phyloP scores from a whole-genome alignment of 2,888 invertebrate genomes.

The Heteromyza rotundicornis region DNA sequence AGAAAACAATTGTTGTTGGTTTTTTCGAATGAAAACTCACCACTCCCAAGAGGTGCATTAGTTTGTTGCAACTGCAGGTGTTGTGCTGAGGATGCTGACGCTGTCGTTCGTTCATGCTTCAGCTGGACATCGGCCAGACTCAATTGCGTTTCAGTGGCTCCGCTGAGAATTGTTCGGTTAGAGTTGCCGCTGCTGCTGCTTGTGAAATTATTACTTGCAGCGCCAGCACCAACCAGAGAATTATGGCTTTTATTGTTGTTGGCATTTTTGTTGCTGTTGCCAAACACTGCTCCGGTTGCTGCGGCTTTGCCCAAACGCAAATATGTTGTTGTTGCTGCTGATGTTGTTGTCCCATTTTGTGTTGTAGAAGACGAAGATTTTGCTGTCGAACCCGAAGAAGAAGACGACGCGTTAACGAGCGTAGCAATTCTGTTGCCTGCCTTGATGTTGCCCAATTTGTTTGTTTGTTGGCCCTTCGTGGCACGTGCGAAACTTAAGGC shows the following conservation, averaged over 20 bases:
- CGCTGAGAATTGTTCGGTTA: slow-evolving; percentile 36
- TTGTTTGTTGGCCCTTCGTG: slow-evolving; percentile 37
- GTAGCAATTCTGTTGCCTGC: slow-evolving; percentile 21
- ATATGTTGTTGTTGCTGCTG: slow-evolving; percentile 42
- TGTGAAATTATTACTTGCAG: slow-evolving; percentile 30
- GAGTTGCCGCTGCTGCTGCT: slow-evolving; percentile 33
- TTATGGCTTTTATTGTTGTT: slow-evolving; percentile 33
- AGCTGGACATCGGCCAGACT: slow-evolving; percentile 50
- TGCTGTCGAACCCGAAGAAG: slow-evolving; percentile 20
- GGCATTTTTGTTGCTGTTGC: slow-evolving; percentile 23
- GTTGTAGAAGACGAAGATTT: slow-evolving; percentile 16
- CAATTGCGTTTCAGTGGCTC: slow-evolving; percentile 33
- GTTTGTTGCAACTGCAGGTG: slow-evolving; percentile 34
- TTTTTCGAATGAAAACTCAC: slow-evolving; percentile 49
- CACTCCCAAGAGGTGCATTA: slow-evolving; percentile 62
- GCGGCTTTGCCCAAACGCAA: slow-evolving; percentile 47
- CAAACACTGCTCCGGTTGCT: slow-evolving; percentile 30
- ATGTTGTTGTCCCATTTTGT: slow-evolving; percentile 31
- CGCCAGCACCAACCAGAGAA: slow-evolving; percentile 28
- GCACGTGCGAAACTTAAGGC: slow-evolving; percentile 50
- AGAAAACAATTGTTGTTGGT: too few species aligned
- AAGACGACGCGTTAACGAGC: not conserved
- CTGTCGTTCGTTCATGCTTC: slow-evolving; percentile 41
- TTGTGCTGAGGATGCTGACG: slow-evolving; percentile 16
- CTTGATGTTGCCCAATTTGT: slow-evolving; percentile 33